phyloP scores from a whole-genome alignment of 2,888 invertebrate genomes.

The Ischnus inquisitorius region DNA sequence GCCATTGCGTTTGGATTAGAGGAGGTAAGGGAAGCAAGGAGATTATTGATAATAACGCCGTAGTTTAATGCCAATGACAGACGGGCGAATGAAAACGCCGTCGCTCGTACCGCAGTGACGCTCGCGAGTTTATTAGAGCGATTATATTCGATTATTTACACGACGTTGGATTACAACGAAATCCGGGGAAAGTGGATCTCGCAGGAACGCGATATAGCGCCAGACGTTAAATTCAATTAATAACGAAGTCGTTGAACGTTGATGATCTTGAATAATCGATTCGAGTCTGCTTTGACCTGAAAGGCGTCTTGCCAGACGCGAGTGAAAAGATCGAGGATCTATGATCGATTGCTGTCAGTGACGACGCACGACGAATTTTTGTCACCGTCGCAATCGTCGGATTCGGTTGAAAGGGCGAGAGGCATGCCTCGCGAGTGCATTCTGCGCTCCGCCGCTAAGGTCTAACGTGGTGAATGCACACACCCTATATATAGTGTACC shows the following conservation, averaged over 20 bases:
- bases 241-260: constrained; percentile 24
- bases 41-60: constrained; percentile 36
- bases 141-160: constrained; percentile 33
- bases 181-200: constrained; percentile 6
- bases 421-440: neutral
- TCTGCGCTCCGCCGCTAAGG: neutral
- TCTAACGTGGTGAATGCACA: neutral
- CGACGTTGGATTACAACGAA: constrained; percentile 3
- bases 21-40: neutral
- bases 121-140: neutral
- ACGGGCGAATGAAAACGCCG: neutral
- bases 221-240: constrained; percentile 11
- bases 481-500: constrained; percentile 19
- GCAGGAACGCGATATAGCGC: neutral
- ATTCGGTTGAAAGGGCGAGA: neutral
- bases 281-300: neutral
- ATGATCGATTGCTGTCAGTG: neutral
- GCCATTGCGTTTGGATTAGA: neutral
- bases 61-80: neutral
- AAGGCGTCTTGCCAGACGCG: too few species aligned
- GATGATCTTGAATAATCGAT: constrained; percentile 35
- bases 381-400: neutral
- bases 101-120: neutral
- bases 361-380: neutral
- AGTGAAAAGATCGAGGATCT: neutral